These are phyloP conservation scores for Leptodactylus fallax DNA, from an alignment of 2,797 vertebrate genomes.

Conservation along the genomic window DNA sequence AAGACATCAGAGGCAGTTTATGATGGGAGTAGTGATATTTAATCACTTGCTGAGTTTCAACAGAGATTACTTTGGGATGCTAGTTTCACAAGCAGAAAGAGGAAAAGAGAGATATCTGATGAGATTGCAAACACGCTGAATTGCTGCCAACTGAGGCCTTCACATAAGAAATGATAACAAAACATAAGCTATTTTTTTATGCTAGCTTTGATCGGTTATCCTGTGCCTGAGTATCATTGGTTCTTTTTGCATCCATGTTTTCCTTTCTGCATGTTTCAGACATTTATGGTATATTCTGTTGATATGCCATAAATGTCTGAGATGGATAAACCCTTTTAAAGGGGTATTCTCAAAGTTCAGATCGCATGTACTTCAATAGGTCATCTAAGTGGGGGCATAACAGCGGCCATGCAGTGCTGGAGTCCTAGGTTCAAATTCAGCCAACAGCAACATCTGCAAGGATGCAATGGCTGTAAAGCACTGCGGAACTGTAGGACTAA, in stretches of 20 bases:
- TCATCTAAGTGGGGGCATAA: too few relatives aligned
- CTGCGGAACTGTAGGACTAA: too few relatives aligned
- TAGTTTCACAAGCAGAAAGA: slow-evolving; percentile 64
- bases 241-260: slow-evolving; percentile 6
- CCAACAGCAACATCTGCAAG: too few relatives aligned
- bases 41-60: slow-evolving; percentile 71
- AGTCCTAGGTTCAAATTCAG: too few relatives aligned
- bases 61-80: slow-evolving; percentile 66
- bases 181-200: slow-evolving; percentile 70
- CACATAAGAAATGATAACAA: slow-evolving; percentile 70
- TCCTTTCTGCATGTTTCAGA: not conserved
- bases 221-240: slow-evolving; percentile 66
- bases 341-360: too few relatives aligned
- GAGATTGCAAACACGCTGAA: slow-evolving; percentile 67
- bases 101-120: slow-evolving; percentile 69
- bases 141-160: slow-evolving; percentile 67
- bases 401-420: too few relatives aligned
- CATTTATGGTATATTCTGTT: too few relatives aligned
- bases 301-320: too few relatives aligned
- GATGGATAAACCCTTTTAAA: too few relatives aligned
- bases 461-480: too few relatives aligned
- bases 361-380: too few relatives aligned
- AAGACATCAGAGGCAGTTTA: slow-evolving; percentile 74
- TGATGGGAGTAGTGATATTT: slow-evolving; percentile 73
- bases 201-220: slow-evolving; percentile 64